Percentiles rank a stretch among this genome's conserved stretches.
Evolutionary conservation across 53 echinoderm and acorn worm species (phyloP).

Genomic region (Paelopatides confundens): DNA sequence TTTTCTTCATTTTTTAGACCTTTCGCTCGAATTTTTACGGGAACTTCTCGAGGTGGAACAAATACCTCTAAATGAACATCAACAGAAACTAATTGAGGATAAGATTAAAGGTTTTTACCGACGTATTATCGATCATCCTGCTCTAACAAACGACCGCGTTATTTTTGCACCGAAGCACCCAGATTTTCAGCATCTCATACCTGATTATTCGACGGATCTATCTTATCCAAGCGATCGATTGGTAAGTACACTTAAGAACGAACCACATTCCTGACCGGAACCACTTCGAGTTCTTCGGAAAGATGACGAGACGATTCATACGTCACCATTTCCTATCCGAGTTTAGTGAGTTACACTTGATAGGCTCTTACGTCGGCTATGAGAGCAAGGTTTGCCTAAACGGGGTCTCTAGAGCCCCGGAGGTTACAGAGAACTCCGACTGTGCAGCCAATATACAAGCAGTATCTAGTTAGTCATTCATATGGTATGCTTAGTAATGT

Average conservation of each 20-base stretch:
- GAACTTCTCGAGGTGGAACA: slow-evolving; percentile 65
- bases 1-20: slow-evolving; percentile 54
- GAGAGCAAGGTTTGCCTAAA: slow-evolving; percentile 1
- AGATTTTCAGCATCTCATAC: slow-evolving; percentile 65
- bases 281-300: neutral
- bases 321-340: slow-evolving; percentile 11
- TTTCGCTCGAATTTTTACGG: slow-evolving; percentile 64
- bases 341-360: neutral
- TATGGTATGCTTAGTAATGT: neutral
- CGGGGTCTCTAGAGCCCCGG: slow-evolving; percentile 13
- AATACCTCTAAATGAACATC: slow-evolving; percentile 63
- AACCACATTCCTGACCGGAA: neutral
- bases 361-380: slow-evolving; percentile 5
- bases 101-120: slow-evolving; percentile 73
- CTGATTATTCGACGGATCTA: slow-evolving; percentile 24
- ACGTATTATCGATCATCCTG: slow-evolving; percentile 74
- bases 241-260: slow-evolving; percentile 2
- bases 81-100: slow-evolving; percentile 61
- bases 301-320: neutral
- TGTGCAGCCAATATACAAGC: neutral
- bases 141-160: slow-evolving; percentile 68
- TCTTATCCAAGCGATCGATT: slow-evolving; percentile 38
- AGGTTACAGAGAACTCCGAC: neutral
- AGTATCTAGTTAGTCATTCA: neutral
- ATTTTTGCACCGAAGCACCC: slow-evolving; percentile 77